Base-by-base conservation (phyloP, 2,888 invertebrate genomes). In the Ariolimax columbianus region DNA sequence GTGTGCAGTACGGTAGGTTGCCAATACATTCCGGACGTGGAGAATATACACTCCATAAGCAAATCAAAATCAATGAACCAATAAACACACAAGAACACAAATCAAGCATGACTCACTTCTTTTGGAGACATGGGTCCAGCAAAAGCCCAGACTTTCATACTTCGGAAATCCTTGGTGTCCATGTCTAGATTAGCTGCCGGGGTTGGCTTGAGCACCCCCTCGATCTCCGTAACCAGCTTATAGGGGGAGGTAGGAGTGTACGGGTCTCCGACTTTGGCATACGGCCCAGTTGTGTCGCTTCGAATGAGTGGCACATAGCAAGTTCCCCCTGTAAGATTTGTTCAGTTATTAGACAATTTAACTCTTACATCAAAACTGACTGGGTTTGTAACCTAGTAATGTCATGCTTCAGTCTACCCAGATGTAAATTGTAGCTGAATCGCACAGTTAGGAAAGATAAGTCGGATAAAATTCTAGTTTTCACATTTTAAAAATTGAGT, bases 101-200 rank as follows among this genome's bases (percentile, higher is more conserved):
- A 66, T 14, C 26, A 23, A 23, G 33, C 33, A 7, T 6, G 40
- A 59, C 73, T 59, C 17, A 93, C 94, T 91, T 91, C 89, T 9
- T 90, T 95, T 87, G 96, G 96, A 68, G 96, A 96, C 98, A 98
- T 98, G 33, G 98, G 98, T 0, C 98, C 98, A 17, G 98, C 98
- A 94, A 96, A 96, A 0, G 98, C 98, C 84, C 84, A 84, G 14
- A 84, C 84, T 47, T 79, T 79, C 79, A 84, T 79, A 59, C 75
- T 84, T 55, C 84, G 72, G 51, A 84, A 79, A 72, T 84, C 84
- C 59, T 79, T 79, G 17, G 79, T 47, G 55, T 72, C 72, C 14
- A 30, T 36, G n/a, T 78, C 78, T 7, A 68, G 77, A 19, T 70
- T 66, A 3, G 70, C 23, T 55, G 36, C 26, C 17, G 73, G 72